Evolutionary conservation across 2,888 invertebrate species (phyloP).

Genomic region (Taenaris catops): DNA sequence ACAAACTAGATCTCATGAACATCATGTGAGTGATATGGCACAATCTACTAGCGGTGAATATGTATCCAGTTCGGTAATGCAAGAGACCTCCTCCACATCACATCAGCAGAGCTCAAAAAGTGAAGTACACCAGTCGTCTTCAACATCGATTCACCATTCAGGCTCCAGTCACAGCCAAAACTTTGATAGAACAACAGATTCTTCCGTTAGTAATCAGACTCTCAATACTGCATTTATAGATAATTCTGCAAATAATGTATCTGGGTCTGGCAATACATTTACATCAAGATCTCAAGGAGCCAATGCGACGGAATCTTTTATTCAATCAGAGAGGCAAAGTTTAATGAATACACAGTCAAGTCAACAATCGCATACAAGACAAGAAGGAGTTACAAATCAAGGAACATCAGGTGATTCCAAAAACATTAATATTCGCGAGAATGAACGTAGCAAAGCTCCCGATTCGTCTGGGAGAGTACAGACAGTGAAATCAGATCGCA

Average conservation of each 20-base stretch:
- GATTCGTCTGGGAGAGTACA: constrained; percentile 45
- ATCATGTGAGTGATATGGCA: constrained; percentile 66
- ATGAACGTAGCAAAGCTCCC: constrained; percentile 45
- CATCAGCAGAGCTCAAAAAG: constrained; percentile 65
- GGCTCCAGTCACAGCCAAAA: constrained; percentile 57
- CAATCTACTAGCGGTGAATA: constrained; percentile 64
- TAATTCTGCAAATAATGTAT: constrained; percentile 37
- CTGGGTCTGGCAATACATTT: constrained; percentile 41
- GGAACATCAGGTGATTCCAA: constrained; percentile 34
- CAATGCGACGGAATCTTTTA: constrained; percentile 57
- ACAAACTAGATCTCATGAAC: constrained; percentile 55
- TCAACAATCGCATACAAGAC: constrained; percentile 30
- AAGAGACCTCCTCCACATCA: constrained; percentile 59
- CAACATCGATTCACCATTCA: constrained; percentile 59
- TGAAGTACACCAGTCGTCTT: constrained; percentile 63
- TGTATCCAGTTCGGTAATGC: constrained; percentile 54
- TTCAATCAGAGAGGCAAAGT: constrained; percentile 64
- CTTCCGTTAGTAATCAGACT: constrained; percentile 54
- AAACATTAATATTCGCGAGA: constrained; percentile 48
- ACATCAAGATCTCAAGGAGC: constrained; percentile 52
- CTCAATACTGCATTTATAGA: constrained; percentile 68
- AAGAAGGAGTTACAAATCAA: constrained; percentile 29
- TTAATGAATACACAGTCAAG: constrained; percentile 43
- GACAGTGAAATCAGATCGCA: constrained; percentile 47
- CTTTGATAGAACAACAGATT: constrained; percentile 58